phyloP scores from a whole-genome alignment of 2,113 vertebrate genomes.

The Epinephelus moara region DNA sequence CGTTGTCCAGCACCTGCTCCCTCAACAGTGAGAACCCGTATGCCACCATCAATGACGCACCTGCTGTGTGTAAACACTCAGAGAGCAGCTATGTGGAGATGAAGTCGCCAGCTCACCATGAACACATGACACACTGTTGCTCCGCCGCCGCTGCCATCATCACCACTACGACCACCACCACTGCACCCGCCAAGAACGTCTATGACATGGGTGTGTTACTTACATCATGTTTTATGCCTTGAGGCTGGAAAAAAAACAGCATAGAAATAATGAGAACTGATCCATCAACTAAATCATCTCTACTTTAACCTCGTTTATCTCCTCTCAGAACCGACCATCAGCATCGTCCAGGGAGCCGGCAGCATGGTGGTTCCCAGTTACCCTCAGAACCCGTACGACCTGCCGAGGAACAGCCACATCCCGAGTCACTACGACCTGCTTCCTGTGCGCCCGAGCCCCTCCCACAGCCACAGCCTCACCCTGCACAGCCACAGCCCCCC shows the following conservation, averaged over 20 bases:
- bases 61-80: slow-evolving; percentile 87
- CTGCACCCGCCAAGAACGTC: slow-evolving; percentile 89
- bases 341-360: slow-evolving; percentile 84
- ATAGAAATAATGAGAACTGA: neutral
- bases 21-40: slow-evolving; percentile 95
- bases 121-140: slow-evolving; percentile 81
- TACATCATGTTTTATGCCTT: too few species aligned
- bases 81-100: slow-evolving; percentile 98
- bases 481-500: slow-evolving; percentile 73
- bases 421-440: slow-evolving; percentile 94
- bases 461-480: slow-evolving; percentile 83
- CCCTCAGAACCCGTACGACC: slow-evolving; percentile 91
- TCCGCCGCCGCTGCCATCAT: slow-evolving; percentile 79
- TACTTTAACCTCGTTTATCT: neutral
- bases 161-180: slow-evolving; percentile 30
- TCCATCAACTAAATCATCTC: neutral
- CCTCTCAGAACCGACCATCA: slow-evolving; percentile 91
- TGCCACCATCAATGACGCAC: slow-evolving; percentile 94
- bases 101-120: slow-evolving; percentile 90
- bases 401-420: slow-evolving; percentile 95
- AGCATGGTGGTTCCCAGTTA: slow-evolving; percentile 83
- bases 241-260: too few species aligned
- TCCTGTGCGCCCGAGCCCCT: slow-evolving; percentile 88
- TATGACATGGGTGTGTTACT: slow-evolving; percentile 91
- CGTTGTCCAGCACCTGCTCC: slow-evolving; percentile 93